A percentile compares a stretch with the other conserved stretches of the same genome.
These are phyloP conservation scores for Tor tambroides DNA, from an alignment of 2,113 vertebrate genomes.

Conservation along the genomic window DNA sequence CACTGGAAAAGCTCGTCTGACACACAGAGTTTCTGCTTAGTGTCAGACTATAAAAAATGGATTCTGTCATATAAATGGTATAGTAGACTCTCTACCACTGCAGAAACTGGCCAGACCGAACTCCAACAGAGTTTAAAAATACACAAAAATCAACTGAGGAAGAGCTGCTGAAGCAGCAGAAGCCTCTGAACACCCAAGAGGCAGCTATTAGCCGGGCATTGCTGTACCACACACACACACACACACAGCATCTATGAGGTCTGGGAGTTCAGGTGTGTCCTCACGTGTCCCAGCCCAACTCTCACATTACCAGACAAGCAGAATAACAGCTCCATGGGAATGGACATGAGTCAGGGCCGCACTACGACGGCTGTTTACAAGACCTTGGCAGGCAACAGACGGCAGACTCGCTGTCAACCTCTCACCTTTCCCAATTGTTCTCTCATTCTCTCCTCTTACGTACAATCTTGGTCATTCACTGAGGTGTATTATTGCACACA, in stretches of 20 bases:
- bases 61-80: neutral
- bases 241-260: neutral
- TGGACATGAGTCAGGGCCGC: slow-evolving; percentile 7
- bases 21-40: neutral
- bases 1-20: neutral
- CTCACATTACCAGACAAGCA: slow-evolving; percentile 29
- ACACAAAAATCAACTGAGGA: neutral
- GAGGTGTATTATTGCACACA: neutral
- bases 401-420: neutral
- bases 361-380: slow-evolving; percentile 55
- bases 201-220: slow-evolving; percentile 16
- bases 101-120: neutral
- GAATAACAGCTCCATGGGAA: slow-evolving; percentile 59
- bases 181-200: slow-evolving; percentile 27
- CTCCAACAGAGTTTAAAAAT: neutral
- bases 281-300: slow-evolving; percentile 63
- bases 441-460: neutral
- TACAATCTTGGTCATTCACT: neutral
- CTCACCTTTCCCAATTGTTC: neutral
- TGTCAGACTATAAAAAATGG: neutral
- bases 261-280: slow-evolving; percentile 66
- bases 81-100: neutral
- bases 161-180: neutral
- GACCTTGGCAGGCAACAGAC: slow-evolving; percentile 50
- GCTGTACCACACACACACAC: slow-evolving; percentile 21